A percentile compares a stretch with the other conserved stretches of the same genome.
Conservation (phyloP, 2,888 invertebrate genomes). For the Harmothoe impar region DNA sequence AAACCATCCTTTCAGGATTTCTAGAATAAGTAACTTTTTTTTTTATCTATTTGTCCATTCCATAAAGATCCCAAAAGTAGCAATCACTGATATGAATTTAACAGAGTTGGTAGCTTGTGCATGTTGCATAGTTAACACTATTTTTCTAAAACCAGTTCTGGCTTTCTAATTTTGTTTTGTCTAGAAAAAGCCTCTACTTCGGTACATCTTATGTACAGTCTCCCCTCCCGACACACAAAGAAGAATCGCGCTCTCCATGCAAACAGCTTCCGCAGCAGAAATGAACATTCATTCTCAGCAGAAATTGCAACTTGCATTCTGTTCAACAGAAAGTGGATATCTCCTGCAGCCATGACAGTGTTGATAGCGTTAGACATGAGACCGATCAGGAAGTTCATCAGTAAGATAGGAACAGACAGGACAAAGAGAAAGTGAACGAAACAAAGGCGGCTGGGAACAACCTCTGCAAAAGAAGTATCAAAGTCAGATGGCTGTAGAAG, state of each 20-base stretch:
- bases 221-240: not conserved
- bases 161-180: too few species aligned
- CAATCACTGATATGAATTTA: too few species aligned
- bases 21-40: too few species aligned
- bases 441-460: not conserved
- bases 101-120: too few species aligned
- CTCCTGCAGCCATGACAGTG: not conserved
- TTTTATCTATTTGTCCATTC: too few species aligned
- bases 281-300: not conserved
- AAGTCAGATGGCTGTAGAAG: not conserved
- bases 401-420: not conserved
- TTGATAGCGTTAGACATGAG: conserved; percentile 4
- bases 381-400: not conserved
- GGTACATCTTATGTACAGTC: not conserved
- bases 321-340: not conserved
- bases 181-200: too few species aligned
- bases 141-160: too few species aligned
- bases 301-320: not conserved
- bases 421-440: not conserved
- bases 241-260: not conserved
- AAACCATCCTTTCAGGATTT: too few species aligned
- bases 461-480: not conserved
- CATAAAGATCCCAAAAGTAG: too few species aligned
- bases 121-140: too few species aligned
- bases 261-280: too few species aligned